Conservation (phyloP, 2,888 invertebrate species). For the Eupithecia insigniata region DNA sequence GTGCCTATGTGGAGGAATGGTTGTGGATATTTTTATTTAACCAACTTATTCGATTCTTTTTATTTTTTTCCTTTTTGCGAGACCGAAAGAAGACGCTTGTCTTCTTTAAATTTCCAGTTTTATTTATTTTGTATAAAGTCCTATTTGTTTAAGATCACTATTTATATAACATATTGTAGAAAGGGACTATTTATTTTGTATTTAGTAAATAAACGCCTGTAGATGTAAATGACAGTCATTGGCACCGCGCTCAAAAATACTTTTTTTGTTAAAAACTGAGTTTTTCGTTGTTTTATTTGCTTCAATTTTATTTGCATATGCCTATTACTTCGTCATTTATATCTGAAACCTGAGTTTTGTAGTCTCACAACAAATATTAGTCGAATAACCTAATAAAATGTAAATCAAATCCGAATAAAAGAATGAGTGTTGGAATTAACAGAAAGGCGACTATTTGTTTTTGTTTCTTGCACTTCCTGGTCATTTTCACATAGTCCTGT, state of each 20-base stretch:
- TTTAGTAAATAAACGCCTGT: conserved; percentile 60
- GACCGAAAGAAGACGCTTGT: conserved; percentile 65
- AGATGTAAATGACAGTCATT: conserved; percentile 64
- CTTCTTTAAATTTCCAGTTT: conserved; percentile 50
- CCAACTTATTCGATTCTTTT: conserved; percentile 29
- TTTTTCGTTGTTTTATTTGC: conserved; percentile 18
- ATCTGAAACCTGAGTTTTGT: conserved; percentile 59
- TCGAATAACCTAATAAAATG: conserved; percentile 67
- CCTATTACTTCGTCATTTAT: conserved; percentile 61
- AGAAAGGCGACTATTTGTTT: conserved; percentile 79
- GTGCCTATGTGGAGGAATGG: conserved; percentile 70
- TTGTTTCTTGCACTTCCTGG: conserved; percentile 61
- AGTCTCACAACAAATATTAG: conserved; percentile 85
- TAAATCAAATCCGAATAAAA: conserved; percentile 83
- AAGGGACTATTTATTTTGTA: conserved; percentile 78
- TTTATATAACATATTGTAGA: conserved; percentile 72
- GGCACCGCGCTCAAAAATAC: conserved; percentile 39
- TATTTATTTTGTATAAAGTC: conserved; percentile 74
- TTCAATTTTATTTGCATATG: conserved; percentile 7
- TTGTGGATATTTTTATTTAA: conserved; percentile 58
- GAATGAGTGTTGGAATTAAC: conserved; percentile 85
- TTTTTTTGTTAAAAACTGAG: conserved; percentile 1
- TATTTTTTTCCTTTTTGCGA: conserved; percentile 45
- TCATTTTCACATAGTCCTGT: conserved; percentile 17
- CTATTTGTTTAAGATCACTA: conserved; percentile 70